Conservation (phyloP, 2,797 vertebrate species). For the Columba guinea region DNA sequence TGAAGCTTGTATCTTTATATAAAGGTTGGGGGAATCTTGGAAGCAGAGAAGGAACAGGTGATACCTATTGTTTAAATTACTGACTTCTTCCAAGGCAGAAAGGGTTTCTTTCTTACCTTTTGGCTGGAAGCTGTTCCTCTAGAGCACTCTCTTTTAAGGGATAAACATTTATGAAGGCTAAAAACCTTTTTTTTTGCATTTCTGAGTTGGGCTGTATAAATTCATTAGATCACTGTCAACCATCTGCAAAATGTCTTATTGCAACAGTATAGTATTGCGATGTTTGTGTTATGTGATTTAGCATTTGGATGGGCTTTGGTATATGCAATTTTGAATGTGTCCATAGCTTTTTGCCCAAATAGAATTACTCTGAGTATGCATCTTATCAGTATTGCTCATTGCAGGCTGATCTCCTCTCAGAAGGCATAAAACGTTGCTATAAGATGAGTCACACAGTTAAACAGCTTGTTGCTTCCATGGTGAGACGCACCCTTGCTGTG, state of each 20-base stretch:
- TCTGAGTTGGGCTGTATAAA: not conserved
- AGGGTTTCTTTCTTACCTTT: not conserved
- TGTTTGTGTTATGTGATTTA: not conserved
- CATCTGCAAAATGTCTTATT: not conserved
- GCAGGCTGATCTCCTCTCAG: slow-evolving; percentile 59
- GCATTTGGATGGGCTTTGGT: not conserved
- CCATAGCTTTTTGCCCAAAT: slow-evolving; percentile 31
- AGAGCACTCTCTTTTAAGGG: not conserved
- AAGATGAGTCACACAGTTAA: slow-evolving; percentile 66
- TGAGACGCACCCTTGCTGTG: slow-evolving; percentile 47
- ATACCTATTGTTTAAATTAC: not conserved
- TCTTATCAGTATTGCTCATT: slow-evolving; percentile 62
- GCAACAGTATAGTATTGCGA: not conserved
- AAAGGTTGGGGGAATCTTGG: not conserved
- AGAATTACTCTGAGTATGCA: slow-evolving; percentile 65
- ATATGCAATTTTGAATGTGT: not conserved
- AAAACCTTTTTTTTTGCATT: not conserved
- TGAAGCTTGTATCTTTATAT: not conserved
- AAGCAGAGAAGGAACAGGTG: not conserved
- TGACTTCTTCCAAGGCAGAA: not conserved
- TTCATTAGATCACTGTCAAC: not conserved
- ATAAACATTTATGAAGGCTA: not conserved
- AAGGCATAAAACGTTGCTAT: slow-evolving; percentile 65
- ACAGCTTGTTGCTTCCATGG: slow-evolving; percentile 64
- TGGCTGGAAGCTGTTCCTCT: not conserved